Evolutionary conservation across 2,888 invertebrate species (phyloP), one percentile per base, ranked within the genome.

Genomic region (Fissipunctia ypsillon): DNA sequence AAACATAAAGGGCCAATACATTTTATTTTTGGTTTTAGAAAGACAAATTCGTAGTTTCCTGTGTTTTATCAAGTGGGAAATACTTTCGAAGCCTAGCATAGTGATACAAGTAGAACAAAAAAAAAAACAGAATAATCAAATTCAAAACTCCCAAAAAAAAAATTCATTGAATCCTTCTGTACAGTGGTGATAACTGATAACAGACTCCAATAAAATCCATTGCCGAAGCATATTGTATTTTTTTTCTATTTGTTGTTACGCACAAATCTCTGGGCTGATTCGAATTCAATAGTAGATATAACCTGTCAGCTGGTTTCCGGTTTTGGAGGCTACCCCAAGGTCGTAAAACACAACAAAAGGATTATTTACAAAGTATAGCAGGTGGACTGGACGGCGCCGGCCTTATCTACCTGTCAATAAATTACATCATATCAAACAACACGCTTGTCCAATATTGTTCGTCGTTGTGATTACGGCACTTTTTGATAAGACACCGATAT

Each of bases 301-400:
- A 68, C n/a, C 54, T 35, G 78, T 68, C 83, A 80, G 68, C 67
- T 80, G 83, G 14, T 48, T 80, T 77, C 78, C 79, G 79, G 67
- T 67, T 64, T 76, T 48, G 12, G 60, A 75, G 80, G 73, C 67
- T 78, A 57, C 83, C 83, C 83, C 80, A 80, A 83, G 78, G 83
- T 83, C 83, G 64, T 80, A 78, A 80, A 82, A 77, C 54, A 67
- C 38, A 78, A 83, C 78, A 83, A 78, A 78, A 78, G 78, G 54
- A 83, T 83, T 80, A 78, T 83, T 83, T 73, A 83, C 64, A 83
- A 83, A 80, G 54, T 78, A 78, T 41, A 70, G 56, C 79, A 82
- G 78, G 78, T 83, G 76, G 84, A 71, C 75, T 80, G 69, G 75
- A 74, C 73, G 74, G 70, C 73, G 61, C 72, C 73, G 65, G 67